Percentiles rank a stretch among this genome's conserved stretches.
Conservation (phyloP, 2,888 invertebrate species). For the Hirudinaria manillensis region DNA sequence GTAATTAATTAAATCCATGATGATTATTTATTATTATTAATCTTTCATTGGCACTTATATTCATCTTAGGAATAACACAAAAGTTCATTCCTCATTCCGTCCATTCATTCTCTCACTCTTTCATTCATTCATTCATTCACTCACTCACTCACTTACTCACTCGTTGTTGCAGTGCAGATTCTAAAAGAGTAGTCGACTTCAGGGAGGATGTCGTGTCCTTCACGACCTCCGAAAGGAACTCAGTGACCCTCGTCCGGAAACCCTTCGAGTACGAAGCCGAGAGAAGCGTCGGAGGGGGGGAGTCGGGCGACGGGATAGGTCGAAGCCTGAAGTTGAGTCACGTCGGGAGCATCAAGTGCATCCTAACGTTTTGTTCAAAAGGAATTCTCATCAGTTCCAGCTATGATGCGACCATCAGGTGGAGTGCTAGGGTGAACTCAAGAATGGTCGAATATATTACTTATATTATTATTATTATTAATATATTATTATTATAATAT, state of each 20-base stretch:
- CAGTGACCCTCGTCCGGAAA: neutral
- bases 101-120: neutral
- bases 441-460: neutral
- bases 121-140: neutral
- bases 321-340: neutral
- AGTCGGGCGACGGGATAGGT: neutral
- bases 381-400: neutral
- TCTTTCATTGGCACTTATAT: too few species aligned
- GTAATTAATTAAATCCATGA: too few species aligned
- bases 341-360: neutral
- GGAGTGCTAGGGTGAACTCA: neutral
- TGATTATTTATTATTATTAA: too few species aligned
- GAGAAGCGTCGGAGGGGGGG: neutral
- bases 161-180: neutral
- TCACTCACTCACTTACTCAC: neutral
- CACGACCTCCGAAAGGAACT: neutral
- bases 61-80: too few species aligned
- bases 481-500: neutral
- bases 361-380: neutral
- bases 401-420: conserved; percentile 4
- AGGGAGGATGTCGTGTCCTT: neutral
- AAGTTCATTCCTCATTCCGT: neutral
- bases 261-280: neutral
- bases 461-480: neutral
- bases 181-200: conserved; percentile 7